Evolutionary conservation across 2,113 vertebrate species (phyloP).

Genomic region (Indicator indicator): DNA sequence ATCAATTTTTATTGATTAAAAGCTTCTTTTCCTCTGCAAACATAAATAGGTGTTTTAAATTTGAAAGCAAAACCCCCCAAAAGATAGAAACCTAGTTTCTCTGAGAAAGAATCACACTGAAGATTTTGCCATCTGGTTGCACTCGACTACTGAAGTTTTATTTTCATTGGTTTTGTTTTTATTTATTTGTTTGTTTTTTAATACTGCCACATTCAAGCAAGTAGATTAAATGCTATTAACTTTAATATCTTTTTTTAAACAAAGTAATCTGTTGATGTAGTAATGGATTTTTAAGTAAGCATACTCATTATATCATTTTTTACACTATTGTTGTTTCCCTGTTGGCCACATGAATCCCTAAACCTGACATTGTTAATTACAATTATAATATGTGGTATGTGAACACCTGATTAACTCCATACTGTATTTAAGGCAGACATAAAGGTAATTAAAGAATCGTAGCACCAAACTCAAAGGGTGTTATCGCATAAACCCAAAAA

Average conservation of each 20-base stretch:
- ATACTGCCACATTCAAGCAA: conserved; percentile 59
- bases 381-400: conserved; percentile 32
- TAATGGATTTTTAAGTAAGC: conserved; percentile 75
- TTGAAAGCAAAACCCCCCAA: neutral
- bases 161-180: conserved; percentile 48
- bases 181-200: neutral
- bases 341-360: conserved; percentile 53
- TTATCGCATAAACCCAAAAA: conserved; percentile 6
- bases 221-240: conserved; percentile 75
- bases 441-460: conserved; percentile 44
- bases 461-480: neutral
- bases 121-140: conserved; percentile 60
- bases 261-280: conserved; percentile 72
- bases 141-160: conserved; percentile 61
- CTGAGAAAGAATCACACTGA: conserved; percentile 23
- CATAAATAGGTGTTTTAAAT: neutral
- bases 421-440: conserved; percentile 46
- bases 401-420: conserved; percentile 55
- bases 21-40: conserved; percentile 1
- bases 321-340: conserved; percentile 64
- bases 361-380: conserved; percentile 63
- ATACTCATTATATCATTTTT: conserved; percentile 68
- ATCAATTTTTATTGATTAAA: conserved; percentile 17
- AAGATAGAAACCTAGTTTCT: conserved; percentile 31
- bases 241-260: conserved; percentile 72